Conservation (phyloP, 2,113 vertebrate genomes). For the Columba livia region DNA sequence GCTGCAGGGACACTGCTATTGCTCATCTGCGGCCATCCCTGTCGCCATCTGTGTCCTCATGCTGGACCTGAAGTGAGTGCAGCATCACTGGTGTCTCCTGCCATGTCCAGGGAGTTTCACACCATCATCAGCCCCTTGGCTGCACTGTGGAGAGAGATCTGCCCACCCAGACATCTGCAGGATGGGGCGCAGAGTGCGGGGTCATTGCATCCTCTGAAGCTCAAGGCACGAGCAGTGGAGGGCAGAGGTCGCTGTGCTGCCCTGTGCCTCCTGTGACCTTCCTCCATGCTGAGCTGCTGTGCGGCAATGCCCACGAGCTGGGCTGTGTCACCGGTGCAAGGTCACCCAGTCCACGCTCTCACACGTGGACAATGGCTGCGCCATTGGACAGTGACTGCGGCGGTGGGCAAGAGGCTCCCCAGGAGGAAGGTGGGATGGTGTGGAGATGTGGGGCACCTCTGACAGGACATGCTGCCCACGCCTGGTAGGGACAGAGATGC, state of each 20-base stretch:
- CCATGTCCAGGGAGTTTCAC: neutral
- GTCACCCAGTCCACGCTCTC: neutral
- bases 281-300: neutral
- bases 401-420: neutral
- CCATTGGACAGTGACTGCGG: neutral
- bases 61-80: neutral
- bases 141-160: neutral
- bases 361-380: rapidly evolving
- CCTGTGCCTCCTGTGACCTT: neutral
- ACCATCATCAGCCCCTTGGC: neutral
- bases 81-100: neutral
- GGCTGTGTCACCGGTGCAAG: neutral
- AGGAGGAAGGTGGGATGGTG: neutral
- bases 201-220: neutral
- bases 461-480: neutral
- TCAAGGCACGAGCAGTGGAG: neutral
- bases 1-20: neutral
- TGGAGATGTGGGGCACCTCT: neutral
- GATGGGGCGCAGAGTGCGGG: neutral
- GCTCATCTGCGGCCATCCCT: neutral
- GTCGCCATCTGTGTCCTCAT: neutral
- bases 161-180: neutral
- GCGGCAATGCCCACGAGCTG: neutral
- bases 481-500: neutral
- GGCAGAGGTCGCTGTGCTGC: neutral